Percentiles rank a stretch among this genome's conserved stretches.
These are phyloP conservation scores for Hymenopus coronatus DNA, from an alignment of 2,888 invertebrate genomes.

Conservation along the genomic window DNA sequence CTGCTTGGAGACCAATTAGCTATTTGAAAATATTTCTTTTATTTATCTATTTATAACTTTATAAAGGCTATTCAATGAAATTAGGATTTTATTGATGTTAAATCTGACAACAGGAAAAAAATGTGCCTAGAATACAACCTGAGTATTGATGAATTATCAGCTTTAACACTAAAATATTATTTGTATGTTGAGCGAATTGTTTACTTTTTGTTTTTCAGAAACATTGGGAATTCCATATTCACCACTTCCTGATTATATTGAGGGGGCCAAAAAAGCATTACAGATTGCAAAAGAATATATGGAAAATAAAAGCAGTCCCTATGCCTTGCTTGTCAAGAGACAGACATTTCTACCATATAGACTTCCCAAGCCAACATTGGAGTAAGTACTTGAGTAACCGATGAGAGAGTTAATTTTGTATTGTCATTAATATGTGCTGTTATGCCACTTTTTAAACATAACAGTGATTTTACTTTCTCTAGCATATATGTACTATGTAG, in stretches of 20 bases:
- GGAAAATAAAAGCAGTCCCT: slow-evolving; percentile 45
- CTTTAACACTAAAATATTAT: not conserved
- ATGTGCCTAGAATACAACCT: too few species aligned
- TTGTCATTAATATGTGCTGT: too few species aligned
- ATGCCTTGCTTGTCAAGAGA: slow-evolving; percentile 46
- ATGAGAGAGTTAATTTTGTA: too few species aligned
- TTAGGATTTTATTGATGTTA: too few species aligned
- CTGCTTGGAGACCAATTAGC: too few species aligned
- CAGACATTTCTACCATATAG: slow-evolving; percentile 48
- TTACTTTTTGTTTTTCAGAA: slow-evolving; percentile 35
- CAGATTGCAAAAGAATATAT: slow-evolving; percentile 46
- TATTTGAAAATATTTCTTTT: too few species aligned
- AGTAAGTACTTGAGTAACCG: slow-evolving; percentile 18
- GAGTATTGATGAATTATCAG: not conserved
- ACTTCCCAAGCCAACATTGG: slow-evolving; percentile 32
- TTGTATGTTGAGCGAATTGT: not conserved
- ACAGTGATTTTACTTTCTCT: too few species aligned
- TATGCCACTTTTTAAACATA: too few species aligned
- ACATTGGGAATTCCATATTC: slow-evolving; percentile 43
- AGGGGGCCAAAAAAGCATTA: slow-evolving; percentile 45
- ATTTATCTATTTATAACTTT: too few species aligned
- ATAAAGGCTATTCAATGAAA: too few species aligned
- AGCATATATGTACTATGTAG: too few species aligned
- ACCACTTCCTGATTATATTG: slow-evolving; percentile 47
- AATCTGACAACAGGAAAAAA: too few species aligned